These are phyloP conservation scores for Atractosteus spatula DNA, from an alignment of 2,113 vertebrate species.

Conservation along the genomic window DNA sequence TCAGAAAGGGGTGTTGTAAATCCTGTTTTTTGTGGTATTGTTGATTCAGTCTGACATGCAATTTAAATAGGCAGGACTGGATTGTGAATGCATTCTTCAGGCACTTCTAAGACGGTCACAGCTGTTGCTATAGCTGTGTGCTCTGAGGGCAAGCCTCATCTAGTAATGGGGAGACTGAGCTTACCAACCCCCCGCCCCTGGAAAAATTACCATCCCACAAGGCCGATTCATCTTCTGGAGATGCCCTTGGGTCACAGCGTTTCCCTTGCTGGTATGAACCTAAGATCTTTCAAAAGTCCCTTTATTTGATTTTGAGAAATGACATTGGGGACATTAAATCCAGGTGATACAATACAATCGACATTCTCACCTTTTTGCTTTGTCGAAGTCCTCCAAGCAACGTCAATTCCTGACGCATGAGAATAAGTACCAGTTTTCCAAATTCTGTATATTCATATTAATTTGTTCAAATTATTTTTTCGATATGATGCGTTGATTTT, in stretches of 20 bases:
- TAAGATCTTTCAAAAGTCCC: not conserved
- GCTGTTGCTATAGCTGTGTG: constrained; percentile 23
- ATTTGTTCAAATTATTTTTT: no score
- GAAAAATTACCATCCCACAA: constrained; percentile 4
- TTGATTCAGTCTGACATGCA: no score
- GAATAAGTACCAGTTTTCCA: constrained; percentile 6
- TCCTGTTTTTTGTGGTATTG: no score
- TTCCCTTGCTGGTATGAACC: not conserved
- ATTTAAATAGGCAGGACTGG: no score
- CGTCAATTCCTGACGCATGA: not conserved
- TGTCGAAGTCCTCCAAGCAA: not conserved
- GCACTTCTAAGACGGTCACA: not conserved
- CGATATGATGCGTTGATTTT: no score
- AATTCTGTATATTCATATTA: no score
- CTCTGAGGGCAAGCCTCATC: constrained; percentile 18
- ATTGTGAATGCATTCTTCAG: no score
- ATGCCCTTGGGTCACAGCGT: not conserved
- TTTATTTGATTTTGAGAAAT: not conserved
- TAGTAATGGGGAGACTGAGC: not conserved
- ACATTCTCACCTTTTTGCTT: not conserved
- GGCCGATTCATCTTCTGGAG: not conserved
- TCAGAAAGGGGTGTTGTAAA: no score
- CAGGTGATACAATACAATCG: not conserved
- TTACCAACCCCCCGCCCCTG: not conserved
- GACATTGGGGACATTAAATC: not conserved